These are phyloP conservation scores for Phrynocephalus forsythii DNA, from an alignment of 2,797 vertebrate species.

Conservation along the genomic window DNA sequence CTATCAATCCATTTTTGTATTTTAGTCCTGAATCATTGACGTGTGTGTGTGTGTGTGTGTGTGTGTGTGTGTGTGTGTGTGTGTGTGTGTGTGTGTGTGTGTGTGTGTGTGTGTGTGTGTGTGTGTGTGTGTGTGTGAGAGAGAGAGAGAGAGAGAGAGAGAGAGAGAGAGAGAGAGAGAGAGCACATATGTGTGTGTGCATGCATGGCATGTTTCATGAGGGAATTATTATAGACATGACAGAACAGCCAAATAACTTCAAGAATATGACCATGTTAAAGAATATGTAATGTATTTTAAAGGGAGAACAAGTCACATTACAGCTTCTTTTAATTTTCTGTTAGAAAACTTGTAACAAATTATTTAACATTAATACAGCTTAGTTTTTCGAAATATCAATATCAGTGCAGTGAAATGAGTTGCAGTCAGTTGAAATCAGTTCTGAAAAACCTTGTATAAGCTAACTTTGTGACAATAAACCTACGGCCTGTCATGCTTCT, in stretches of 20 bases:
- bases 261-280: background rate
- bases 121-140: too few species aligned
- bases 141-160: too few species aligned
- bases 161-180: too few species aligned
- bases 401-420: background rate
- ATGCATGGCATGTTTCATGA: background rate
- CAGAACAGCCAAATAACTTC: background rate
- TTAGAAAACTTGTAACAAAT: background rate
- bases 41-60: background rate
- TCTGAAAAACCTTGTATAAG: background rate
- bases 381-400: background rate
- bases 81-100: too few species aligned
- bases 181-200: too few species aligned
- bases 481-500: background rate
- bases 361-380: background rate
- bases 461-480: background rate
- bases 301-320: background rate
- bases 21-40: background rate
- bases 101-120: too few species aligned
- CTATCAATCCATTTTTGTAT: constrained; percentile 2
- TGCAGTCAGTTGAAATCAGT: background rate
- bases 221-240: background rate
- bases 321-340: too few species aligned
- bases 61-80: too few species aligned
- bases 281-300: background rate